phyloP scores from a whole-genome alignment of 2,888 invertebrate genomes.

The Lasioglossum lativentre region DNA sequence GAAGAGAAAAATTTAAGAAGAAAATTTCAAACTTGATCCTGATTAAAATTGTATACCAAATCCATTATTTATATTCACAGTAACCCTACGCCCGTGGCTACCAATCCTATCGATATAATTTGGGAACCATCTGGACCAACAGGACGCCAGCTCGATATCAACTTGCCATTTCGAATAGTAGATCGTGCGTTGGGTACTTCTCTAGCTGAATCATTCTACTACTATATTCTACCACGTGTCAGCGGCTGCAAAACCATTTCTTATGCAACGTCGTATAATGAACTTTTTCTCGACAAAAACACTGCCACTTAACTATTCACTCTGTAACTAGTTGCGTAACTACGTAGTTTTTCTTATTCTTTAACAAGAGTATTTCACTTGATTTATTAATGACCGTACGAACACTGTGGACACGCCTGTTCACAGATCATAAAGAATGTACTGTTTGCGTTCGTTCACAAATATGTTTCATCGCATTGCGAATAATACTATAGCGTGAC shows the following conservation, averaged over 20 bases:
- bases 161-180: not conserved
- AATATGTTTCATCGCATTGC: not conserved
- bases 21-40: not conserved
- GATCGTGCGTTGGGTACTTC: not conserved
- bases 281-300: not conserved
- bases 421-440: too few species aligned
- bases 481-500: not conserved
- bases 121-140: conserved; percentile 14
- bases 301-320: not conserved
- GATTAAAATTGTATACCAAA: not conserved
- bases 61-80: not conserved
- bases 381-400: too few species aligned
- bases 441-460: not conserved
- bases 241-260: not conserved
- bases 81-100: not conserved
- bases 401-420: too few species aligned
- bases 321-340: not conserved
- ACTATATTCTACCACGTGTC: not conserved
- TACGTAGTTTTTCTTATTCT: too few species aligned
- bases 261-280: not conserved
- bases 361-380: too few species aligned
- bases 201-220: not conserved
- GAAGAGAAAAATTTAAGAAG: not conserved
- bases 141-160: not conserved
- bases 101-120: not conserved